These are phyloP conservation scores for Casuarius casuarius DNA, from an alignment of 2,113 vertebrate genomes.

Conservation along the genomic window DNA sequence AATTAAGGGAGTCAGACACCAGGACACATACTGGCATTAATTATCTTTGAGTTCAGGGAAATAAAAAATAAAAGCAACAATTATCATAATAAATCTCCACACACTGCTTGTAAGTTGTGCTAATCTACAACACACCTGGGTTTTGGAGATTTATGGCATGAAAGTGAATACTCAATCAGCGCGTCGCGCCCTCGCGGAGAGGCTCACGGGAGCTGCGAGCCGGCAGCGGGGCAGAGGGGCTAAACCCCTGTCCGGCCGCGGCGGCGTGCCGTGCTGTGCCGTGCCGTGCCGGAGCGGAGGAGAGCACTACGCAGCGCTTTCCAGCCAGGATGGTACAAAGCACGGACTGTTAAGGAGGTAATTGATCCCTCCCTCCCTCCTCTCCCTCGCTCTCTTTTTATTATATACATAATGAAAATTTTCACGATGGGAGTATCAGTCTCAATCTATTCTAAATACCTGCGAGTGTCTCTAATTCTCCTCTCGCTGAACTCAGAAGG, in stretches of 20 bases:
- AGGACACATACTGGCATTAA: conserved; percentile 85
- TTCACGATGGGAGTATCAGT: conserved; percentile 55
- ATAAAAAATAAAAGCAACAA: conserved; percentile 87
- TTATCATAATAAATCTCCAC: conserved; percentile 86
- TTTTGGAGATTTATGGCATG: conserved; percentile 72
- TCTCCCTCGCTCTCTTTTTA: background rate
- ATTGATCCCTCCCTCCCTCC: background rate
- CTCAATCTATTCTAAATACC: conserved; percentile 44
- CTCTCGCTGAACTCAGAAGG: conserved; percentile 32
- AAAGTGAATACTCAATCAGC: conserved; percentile 66
- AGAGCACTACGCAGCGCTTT: no score
- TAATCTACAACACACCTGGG: conserved; percentile 83
- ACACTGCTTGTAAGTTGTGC: conserved; percentile 79
- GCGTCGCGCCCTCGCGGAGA: conserved; percentile 32
- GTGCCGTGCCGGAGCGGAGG: background rate
- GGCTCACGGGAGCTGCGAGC: conserved; percentile 60
- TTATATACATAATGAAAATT: background rate
- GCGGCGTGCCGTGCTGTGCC: background rate
- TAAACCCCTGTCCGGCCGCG: conserved; percentile 27
- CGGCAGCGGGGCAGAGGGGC: conserved; percentile 54
- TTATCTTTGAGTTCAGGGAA: conserved; percentile 85
- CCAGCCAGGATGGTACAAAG: background rate
- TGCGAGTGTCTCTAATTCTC: conserved; percentile 44
- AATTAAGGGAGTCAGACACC: conserved; percentile 86
- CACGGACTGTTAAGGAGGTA: background rate